phyloP scores from a whole-genome alignment of 2,888 invertebrate species.

The Herminia tarsipennalis region DNA sequence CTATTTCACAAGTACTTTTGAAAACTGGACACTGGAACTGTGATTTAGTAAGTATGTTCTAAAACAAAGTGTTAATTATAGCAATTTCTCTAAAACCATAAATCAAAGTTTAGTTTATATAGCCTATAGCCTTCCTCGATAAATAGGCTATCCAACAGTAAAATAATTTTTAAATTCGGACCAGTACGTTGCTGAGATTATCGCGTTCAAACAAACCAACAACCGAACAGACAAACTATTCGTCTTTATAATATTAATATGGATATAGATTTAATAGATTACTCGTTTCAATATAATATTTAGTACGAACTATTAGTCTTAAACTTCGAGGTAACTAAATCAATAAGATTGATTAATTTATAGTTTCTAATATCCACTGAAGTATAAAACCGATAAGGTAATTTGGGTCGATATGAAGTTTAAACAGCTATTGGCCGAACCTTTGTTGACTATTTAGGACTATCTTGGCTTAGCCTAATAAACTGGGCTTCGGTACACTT shows the following conservation, averaged over 20 bases:
- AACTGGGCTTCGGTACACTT: neutral
- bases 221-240: neutral
- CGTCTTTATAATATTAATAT: neutral
- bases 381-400: slow-evolving; percentile 36
- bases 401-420: slow-evolving; percentile 21
- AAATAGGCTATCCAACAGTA: neutral
- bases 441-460: neutral
- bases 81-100: no score
- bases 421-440: slow-evolving; percentile 10
- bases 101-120: no score
- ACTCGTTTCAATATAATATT: neutral
- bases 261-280: neutral
- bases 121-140: neutral
- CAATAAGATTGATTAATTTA: slow-evolving; percentile 20
- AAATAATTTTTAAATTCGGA: no score
- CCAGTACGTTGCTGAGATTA: neutral
- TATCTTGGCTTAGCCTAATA: neutral
- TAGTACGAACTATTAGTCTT: neutral
- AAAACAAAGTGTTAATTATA: no score
- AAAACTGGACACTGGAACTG: no score
- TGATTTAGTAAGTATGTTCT: no score
- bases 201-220: no score
- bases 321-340: slow-evolving; percentile 6
- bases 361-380: slow-evolving; percentile 23
- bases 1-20: no score